Percentiles rank a stretch among this genome's conserved stretches.
These are phyloP conservation scores for Podarcis lilfordi DNA, from an alignment of 2,797 vertebrate genomes.

Conservation along the genomic window DNA sequence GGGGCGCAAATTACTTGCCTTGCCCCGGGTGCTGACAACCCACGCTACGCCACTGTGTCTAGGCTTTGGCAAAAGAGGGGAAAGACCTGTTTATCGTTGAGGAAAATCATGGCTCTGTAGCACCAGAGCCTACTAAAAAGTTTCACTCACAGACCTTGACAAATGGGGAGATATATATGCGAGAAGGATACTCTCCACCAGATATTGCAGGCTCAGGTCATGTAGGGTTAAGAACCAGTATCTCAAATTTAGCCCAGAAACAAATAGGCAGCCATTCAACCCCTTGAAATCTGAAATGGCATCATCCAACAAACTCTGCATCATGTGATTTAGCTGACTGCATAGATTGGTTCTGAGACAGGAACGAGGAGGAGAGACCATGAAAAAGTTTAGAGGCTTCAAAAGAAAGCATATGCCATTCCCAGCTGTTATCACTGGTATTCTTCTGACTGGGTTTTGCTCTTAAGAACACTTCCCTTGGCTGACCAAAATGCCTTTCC, in stretches of 20 bases:
- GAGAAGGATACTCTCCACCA: background rate
- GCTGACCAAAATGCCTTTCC: slow-evolving; percentile 2
- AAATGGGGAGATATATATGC: background rate
- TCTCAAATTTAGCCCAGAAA: background rate
- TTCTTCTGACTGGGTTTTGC: fast-evolving
- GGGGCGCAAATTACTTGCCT: too few relatives aligned
- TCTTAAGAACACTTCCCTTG: background rate
- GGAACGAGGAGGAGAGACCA: background rate
- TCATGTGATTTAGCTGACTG: background rate
- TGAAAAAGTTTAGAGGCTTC: background rate
- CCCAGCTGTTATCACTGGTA: slow-evolving; percentile 45
- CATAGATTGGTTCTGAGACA: background rate
- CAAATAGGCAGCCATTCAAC: background rate
- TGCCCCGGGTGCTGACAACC: too few relatives aligned
- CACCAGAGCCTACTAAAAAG: background rate
- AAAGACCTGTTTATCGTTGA: background rate
- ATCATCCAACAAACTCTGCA: background rate
- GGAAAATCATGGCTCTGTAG: background rate
- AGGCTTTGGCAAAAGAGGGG: background rate
- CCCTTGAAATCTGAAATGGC: background rate
- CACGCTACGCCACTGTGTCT: too few relatives aligned
- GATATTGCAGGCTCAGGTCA: background rate
- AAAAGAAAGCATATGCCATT: background rate
- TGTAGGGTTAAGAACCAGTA: background rate
- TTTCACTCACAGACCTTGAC: background rate